Evolutionary conservation across 2,113 vertebrate species (phyloP).

Genomic region (Gymnarchus niloticus): DNA sequence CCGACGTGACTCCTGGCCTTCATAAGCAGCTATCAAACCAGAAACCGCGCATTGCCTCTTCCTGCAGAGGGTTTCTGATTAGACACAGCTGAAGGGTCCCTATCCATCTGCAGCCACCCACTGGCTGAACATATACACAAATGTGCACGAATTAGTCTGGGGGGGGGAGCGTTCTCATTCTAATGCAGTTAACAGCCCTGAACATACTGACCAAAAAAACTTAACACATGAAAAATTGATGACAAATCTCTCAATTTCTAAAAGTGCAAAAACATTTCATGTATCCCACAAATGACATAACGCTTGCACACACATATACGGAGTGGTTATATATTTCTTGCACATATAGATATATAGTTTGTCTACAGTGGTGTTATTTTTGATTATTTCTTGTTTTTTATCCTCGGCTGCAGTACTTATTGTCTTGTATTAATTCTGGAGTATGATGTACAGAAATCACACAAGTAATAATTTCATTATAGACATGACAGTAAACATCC

Average conservation of each 20-base stretch:
- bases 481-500: background rate
- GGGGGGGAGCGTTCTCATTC: background rate
- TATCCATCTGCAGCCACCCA: constrained; percentile 7
- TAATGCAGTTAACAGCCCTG: background rate
- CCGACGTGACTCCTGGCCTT: background rate
- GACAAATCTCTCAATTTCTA: background rate
- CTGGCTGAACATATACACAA: background rate
- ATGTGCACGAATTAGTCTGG: background rate
- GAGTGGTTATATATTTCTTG: background rate
- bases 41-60: background rate
- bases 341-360: too few species aligned
- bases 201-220: background rate
- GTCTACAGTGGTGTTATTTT: too few species aligned
- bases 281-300: background rate
- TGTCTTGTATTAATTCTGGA: background rate
- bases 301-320: background rate
- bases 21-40: background rate
- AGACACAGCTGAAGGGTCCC: background rate
- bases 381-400: too few species aligned
- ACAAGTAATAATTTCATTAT: background rate
- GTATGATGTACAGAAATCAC: background rate
- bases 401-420: too few species aligned
- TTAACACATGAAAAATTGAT: background rate
- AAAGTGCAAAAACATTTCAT: background rate
- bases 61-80: background rate